Conservation (phyloP, 2,113 vertebrate genomes). For the Halichoeres trimaculatus region DNA sequence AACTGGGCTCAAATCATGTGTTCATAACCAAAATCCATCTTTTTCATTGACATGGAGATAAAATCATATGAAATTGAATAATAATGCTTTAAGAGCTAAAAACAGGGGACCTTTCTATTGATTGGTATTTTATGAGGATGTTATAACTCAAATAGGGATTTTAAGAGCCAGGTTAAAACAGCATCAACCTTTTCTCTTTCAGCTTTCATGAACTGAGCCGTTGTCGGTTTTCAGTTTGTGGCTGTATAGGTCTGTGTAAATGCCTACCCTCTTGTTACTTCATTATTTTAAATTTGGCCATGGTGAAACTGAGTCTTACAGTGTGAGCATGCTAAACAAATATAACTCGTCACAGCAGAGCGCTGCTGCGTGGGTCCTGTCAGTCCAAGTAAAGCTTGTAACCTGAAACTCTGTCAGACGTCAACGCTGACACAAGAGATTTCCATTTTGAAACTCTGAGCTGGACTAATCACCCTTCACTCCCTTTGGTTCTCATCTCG, state of each 20-base stretch:
- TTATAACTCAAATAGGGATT: no score
- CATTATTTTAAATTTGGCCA: not conserved
- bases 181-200: no score
- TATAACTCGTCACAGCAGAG: constrained; percentile 12
- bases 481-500: constrained; percentile 9
- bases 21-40: no score
- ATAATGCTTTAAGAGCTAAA: no score
- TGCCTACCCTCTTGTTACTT: not conserved
- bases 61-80: no score
- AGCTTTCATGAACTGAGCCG: no score
- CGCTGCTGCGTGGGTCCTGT: constrained; percentile 24
- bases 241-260: not conserved
- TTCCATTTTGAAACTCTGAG: constrained; percentile 48
- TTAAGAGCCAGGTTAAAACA: no score
- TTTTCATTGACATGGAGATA: no score
- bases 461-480: constrained; percentile 43
- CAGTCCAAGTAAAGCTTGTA: constrained; percentile 54
- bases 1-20: no score
- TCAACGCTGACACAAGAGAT: constrained; percentile 68
- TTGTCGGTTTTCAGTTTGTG: no score
- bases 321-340: constrained; percentile 38
- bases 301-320: not conserved
- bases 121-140: no score
- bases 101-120: no score
- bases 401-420: constrained; percentile 68